Percentiles rank a stretch among this genome's conserved stretches.
These are phyloP conservation scores for Melanostoma mellinum DNA, from an alignment of 2,888 invertebrate genomes.

Conservation along the genomic window DNA sequence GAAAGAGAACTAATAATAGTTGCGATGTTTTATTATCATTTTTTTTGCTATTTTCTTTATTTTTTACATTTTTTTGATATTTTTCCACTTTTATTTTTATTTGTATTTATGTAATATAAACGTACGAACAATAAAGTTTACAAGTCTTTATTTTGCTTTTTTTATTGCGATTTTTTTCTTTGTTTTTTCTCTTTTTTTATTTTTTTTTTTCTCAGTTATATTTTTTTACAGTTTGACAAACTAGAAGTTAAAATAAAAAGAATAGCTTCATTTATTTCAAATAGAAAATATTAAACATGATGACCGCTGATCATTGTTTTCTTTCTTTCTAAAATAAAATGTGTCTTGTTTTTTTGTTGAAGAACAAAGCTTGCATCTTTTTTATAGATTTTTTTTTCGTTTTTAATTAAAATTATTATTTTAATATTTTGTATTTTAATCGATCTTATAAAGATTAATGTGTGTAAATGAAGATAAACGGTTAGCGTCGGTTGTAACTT, in stretches of 20 bases:
- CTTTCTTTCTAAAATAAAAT: constrained; percentile 47
- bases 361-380: constrained; percentile 63
- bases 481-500: constrained; percentile 81
- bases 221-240: constrained; percentile 71
- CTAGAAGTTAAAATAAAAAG: constrained; percentile 71
- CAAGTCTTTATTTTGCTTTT: constrained; percentile 82
- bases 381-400: constrained; percentile 43
- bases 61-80: constrained; percentile 48
- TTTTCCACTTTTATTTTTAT: constrained; percentile 62
- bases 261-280: constrained; percentile 56
- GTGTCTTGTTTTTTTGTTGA: constrained; percentile 60
- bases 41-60: constrained; percentile 59
- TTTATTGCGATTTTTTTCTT: constrained; percentile 78
- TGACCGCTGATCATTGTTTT: constrained; percentile 65
- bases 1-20: constrained; percentile 59
- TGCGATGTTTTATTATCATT: constrained; percentile 40
- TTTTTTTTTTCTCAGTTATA: constrained; percentile 56
- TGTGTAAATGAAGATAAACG: constrained; percentile 76
- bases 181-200: constrained; percentile 63
- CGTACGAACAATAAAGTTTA: constrained; percentile 78
- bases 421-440: constrained; percentile 58
- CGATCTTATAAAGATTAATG: constrained; percentile 75
- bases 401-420: constrained; percentile 65
- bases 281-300: constrained; percentile 73
- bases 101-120: constrained; percentile 75